phyloP scores from a whole-genome alignment of 1,140 invertebrate genomes.

The Limonius californicus region DNA sequence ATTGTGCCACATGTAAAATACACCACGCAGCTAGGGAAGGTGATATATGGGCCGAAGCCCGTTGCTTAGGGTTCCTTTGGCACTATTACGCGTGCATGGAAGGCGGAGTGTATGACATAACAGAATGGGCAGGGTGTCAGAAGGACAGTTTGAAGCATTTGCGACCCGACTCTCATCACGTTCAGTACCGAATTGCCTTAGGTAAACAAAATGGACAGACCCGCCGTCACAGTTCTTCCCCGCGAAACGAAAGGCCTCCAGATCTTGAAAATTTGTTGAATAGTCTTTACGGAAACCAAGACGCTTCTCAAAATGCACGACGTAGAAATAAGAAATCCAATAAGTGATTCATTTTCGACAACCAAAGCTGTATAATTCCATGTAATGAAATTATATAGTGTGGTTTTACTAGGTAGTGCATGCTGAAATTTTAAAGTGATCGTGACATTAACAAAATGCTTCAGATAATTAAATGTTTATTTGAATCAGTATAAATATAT shows the following conservation, averaged over 20 bases:
- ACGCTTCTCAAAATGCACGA: conserved; percentile 9
- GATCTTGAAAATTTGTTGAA: conserved; percentile 46
- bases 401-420: not conserved
- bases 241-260: conserved; percentile 32
- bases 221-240: conserved; percentile 30
- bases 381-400: conserved; percentile 5
- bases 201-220: conserved; percentile 50
- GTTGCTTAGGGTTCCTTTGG: conserved; percentile 82
- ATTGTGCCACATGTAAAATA: conserved; percentile 85
- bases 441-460: not conserved
- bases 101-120: conserved; percentile 89
- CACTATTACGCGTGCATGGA: conserved; percentile 97
- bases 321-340: conserved; percentile 31
- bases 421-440: not conserved
- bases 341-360: conserved; percentile 24
- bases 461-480: not conserved
- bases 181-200: conserved; percentile 88
- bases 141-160: conserved; percentile 75
- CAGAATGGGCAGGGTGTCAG: conserved; percentile 93
- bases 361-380: not conserved
- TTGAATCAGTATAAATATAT: not conserved
- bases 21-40: conserved; percentile 92
- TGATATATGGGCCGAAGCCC: conserved; percentile 93
- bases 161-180: conserved; percentile 82
- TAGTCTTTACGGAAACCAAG: conserved; percentile 39